Conservation (phyloP, 2,888 invertebrate species). For the Muscina levida region DNA sequence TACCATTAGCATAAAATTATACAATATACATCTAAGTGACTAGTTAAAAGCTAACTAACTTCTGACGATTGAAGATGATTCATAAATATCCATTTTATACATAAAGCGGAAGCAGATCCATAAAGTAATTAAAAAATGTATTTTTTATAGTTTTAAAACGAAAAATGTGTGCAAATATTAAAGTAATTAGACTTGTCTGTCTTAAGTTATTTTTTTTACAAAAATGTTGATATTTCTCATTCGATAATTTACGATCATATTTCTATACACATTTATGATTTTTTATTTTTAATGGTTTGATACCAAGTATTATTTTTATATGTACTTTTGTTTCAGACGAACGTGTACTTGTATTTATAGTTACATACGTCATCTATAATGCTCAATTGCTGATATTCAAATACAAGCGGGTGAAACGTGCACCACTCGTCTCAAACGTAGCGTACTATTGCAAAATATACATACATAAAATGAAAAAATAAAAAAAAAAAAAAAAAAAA, state of each 20-base stretch:
- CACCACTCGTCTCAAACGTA: constrained; percentile 11
- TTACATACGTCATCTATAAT: constrained; percentile 32
- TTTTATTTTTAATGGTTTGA: constrained; percentile 2
- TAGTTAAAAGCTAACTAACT: constrained; percentile 72
- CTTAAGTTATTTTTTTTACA: constrained; percentile 36
- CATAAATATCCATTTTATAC: constrained; percentile 59
- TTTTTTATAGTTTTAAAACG: constrained; percentile 60
- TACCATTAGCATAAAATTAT: constrained; percentile 76
- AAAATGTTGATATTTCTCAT: constrained; percentile 37
- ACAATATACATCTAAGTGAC: constrained; percentile 76
- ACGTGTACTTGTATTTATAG: background rate
- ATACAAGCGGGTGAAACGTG: constrained; percentile 20
- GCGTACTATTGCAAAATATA: constrained; percentile 28
- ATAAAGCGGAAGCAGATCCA: constrained; percentile 52
- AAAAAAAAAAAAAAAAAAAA: too few species aligned
- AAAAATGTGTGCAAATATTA: constrained; percentile 65
- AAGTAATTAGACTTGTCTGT: constrained; percentile 47
- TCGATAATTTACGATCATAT: constrained; percentile 9
- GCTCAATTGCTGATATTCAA: constrained; percentile 48
- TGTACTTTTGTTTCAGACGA: constrained; percentile 25
- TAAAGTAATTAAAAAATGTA: constrained; percentile 61
- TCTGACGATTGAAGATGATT: constrained; percentile 67
- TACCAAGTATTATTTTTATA: constrained; percentile 40
- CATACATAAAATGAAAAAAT: too few species aligned
- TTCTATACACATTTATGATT: constrained; percentile 10